Percentiles rank a stretch among this genome's conserved stretches.
Conservation (phyloP, 2,797 vertebrate genomes). For the Cynodonichthys magdalenae region DNA sequence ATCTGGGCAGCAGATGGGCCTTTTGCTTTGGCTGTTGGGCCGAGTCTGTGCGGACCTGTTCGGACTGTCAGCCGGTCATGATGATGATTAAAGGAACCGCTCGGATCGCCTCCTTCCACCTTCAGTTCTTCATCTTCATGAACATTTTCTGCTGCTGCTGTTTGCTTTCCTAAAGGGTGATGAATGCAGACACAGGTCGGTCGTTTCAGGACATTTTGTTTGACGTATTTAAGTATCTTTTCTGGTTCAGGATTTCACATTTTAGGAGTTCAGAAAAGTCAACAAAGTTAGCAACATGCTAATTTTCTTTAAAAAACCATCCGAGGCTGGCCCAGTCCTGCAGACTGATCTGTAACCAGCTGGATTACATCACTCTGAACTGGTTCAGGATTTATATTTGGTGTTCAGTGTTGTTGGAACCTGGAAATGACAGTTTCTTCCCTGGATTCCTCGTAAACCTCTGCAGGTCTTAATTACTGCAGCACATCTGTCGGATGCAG, state of each 20-base stretch:
- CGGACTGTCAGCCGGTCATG: slow-evolving; percentile 65
- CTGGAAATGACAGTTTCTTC: neutral
- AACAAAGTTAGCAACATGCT: too few species aligned
- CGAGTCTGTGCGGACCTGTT: slow-evolving; percentile 25
- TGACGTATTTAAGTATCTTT: neutral
- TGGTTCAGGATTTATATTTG: too few species aligned
- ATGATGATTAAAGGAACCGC: slow-evolving; percentile 80
- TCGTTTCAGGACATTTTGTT: neutral
- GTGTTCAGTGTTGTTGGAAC: too few species aligned
- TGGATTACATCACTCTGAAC: too few species aligned
- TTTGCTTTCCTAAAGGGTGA: neutral
- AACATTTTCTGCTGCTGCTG: neutral
- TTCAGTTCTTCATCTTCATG: neutral
- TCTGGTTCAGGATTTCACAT: neutral
- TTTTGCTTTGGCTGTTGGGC: slow-evolving; percentile 51
- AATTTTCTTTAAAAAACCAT: too few species aligned
- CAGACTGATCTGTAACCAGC: too few species aligned
- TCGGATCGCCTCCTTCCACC: slow-evolving; percentile 36
- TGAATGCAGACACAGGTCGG: neutral
- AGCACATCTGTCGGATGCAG: neutral
- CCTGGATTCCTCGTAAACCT: neutral
- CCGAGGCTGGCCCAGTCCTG: too few species aligned
- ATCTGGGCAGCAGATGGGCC: slow-evolving; percentile 77
- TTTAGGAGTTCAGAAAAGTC: too few species aligned
- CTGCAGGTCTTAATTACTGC: neutral